phyloP scores from a whole-genome alignment of 2,797 vertebrate species.

The Morus bassanus region DNA sequence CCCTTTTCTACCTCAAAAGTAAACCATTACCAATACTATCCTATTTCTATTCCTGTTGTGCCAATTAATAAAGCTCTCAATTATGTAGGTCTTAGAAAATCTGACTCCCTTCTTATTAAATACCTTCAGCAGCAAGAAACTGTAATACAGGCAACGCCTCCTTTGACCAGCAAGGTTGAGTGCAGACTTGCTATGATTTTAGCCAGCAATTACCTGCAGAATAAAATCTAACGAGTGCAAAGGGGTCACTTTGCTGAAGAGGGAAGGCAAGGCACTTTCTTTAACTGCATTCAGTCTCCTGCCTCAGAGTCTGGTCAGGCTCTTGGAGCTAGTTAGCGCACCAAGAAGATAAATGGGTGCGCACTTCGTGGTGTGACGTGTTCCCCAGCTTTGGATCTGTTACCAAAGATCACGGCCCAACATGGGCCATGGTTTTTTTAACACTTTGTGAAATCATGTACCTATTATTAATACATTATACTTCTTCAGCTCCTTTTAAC shows the following conservation, averaged over 20 bases:
- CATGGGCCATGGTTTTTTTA: background rate
- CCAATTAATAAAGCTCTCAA: background rate
- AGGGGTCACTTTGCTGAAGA: background rate
- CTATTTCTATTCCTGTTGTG: background rate
- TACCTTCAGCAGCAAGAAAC: background rate
- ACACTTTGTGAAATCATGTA: background rate
- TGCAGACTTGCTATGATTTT: background rate
- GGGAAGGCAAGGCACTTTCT: background rate
- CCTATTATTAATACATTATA: background rate
- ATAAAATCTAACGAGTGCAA: background rate
- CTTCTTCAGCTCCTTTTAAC: background rate
- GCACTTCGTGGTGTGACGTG: accelerated
- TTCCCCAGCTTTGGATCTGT: background rate
- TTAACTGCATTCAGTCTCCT: background rate
- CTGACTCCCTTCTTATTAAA: slow-evolving; percentile 25
- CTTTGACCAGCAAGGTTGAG: slow-evolving; percentile 7
- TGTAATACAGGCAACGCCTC: background rate
- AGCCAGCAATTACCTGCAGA: slow-evolving; percentile 29
- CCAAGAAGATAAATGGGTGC: background rate
- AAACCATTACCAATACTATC: background rate
- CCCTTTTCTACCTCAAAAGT: background rate
- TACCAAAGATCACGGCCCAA: background rate
- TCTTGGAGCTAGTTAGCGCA: background rate
- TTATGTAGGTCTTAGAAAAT: background rate
- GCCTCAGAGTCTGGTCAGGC: background rate